Conservation (phyloP, 2,797 vertebrate genomes). For the Bufotes viridis region DNA sequence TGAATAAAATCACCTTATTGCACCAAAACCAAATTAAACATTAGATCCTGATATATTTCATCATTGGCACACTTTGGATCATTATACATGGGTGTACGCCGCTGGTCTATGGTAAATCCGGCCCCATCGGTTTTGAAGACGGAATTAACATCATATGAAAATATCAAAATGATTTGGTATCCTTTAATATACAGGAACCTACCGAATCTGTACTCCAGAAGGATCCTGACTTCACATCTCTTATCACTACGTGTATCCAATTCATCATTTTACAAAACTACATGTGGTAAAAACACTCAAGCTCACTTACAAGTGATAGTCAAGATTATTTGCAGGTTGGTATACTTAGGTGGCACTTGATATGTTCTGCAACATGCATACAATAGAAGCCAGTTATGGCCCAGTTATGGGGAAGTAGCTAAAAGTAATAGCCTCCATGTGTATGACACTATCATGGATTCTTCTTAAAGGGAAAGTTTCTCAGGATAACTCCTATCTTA, state of each 20-base stretch:
- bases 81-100: too few relatives aligned
- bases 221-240: not conserved
- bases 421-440: not conserved
- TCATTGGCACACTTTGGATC: too few relatives aligned
- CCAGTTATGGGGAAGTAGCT: not conserved
- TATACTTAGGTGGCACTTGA: slow-evolving; percentile 12
- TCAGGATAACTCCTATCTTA: not conserved
- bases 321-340: slow-evolving; percentile 26
- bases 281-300: slow-evolving; percentile 19
- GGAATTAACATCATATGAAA: not conserved
- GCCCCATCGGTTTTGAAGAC: not conserved
- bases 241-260: slow-evolving; percentile 13
- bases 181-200: not conserved
- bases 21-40: too few relatives aligned
- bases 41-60: too few relatives aligned
- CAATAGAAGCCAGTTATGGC: not conserved
- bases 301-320: slow-evolving; percentile 8
- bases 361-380: not conserved
- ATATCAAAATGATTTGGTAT: not conserved
- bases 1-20: too few relatives aligned
- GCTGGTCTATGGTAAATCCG: too few relatives aligned
- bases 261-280: not conserved
- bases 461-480: not conserved
- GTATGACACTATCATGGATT: not conserved
- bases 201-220: not conserved